Evolutionary conservation across 1,140 invertebrate genomes (phyloP).

Genomic region (Drosophila malerkotliana): DNA sequence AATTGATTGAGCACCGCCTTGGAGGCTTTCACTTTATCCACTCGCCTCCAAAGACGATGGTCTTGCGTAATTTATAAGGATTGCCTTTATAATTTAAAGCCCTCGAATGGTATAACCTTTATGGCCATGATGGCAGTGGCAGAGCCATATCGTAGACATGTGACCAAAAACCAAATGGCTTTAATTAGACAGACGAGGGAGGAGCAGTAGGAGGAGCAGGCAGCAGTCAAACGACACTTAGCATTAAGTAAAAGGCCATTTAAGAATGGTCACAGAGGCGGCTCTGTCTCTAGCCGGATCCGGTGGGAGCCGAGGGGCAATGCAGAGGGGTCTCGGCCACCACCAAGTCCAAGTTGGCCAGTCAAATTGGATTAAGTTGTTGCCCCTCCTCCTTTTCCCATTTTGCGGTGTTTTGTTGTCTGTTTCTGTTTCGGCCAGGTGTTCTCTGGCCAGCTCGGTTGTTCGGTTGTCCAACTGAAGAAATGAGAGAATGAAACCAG

Average conservation of each 20-base stretch:
- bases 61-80: slow-evolving; percentile 45
- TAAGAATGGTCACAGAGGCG: slow-evolving; percentile 51
- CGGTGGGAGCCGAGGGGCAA: not conserved
- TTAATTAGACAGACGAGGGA: slow-evolving; percentile 47
- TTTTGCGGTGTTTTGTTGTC: slow-evolving; percentile 3
- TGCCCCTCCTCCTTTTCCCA: slow-evolving; percentile 29
- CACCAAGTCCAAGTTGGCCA: slow-evolving; percentile 47
- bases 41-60: not conserved
- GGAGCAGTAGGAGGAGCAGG: not conserved
- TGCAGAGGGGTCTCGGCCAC: not conserved
- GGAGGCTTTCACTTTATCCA: slow-evolving; percentile 4
- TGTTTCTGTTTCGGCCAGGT: not conserved
- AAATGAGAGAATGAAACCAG: not conserved
- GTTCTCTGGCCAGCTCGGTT: not conserved
- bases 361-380: slow-evolving; percentile 81
- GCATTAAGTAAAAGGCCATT: slow-evolving; percentile 79
- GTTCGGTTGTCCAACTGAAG: not conserved
- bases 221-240: slow-evolving; percentile 63
- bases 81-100: slow-evolving; percentile 23
- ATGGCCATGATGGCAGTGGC: slow-evolving; percentile 24
- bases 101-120: not conserved
- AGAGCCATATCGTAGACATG: slow-evolving; percentile 42
- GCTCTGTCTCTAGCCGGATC: too few species aligned
- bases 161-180: slow-evolving; percentile 25
- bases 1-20: slow-evolving; percentile 33